Evolutionary conservation across 2,888 invertebrate genomes (phyloP).

Genomic region (Amiota minor): DNA sequence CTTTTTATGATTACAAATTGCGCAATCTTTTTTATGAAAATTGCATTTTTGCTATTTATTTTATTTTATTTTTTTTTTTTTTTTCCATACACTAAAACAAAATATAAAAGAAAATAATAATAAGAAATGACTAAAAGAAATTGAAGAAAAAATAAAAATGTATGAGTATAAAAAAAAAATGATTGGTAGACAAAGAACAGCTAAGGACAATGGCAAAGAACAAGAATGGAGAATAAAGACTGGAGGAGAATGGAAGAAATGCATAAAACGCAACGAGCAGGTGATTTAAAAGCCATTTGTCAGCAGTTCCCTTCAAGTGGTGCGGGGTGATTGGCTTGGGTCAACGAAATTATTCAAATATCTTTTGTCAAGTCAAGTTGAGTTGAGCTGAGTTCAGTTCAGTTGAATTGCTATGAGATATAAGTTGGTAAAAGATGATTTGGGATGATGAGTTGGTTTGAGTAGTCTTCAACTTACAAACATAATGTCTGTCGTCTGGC

Average conservation of each 20-base stretch:
- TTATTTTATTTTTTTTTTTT: no score
- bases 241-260: background rate
- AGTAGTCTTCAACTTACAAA: no score
- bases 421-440: no score
- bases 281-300: constrained; percentile 66
- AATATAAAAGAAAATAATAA: no score
- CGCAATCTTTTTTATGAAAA: background rate
- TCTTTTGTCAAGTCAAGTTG: constrained; percentile 52
- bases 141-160: background rate
- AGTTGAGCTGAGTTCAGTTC: background rate
- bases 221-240: background rate
- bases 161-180: background rate
- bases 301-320: constrained; percentile 49
- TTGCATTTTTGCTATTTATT: background rate
- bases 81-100: no score
- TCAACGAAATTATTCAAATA: constrained; percentile 65
- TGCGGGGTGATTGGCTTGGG: constrained; percentile 59
- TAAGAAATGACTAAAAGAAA: no score
- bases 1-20: constrained; percentile 4
- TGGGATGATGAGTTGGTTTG: no score
- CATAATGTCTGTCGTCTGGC: background rate
- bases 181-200: background rate
- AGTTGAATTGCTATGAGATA: no score
- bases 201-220: background rate
- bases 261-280: constrained; percentile 43